A percentile compares a stretch with the other conserved stretches of the same genome.
These are phyloP conservation scores for Chaetoderma sp. DNA, from an alignment of 2,888 invertebrate genomes.

Conservation along the genomic window DNA sequence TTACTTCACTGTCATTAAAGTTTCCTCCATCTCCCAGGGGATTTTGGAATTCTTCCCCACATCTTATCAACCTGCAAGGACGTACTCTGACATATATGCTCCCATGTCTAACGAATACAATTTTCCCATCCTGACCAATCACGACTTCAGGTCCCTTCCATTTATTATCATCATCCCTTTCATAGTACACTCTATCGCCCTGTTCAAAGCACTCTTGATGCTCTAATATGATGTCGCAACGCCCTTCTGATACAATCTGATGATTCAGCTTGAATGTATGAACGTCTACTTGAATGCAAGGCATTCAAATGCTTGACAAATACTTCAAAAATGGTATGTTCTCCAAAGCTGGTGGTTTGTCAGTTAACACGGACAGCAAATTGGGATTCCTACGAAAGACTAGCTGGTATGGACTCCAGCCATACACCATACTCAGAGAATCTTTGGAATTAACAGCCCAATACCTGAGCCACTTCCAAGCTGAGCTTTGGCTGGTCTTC, in stretches of 20 bases:
- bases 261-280: conserved; percentile 27
- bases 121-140: conserved; percentile 35
- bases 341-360: conserved; percentile 23
- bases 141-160: conserved; percentile 36
- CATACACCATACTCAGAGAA: conserved; percentile 24
- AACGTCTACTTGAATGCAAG: conserved; percentile 14
- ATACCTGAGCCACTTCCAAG: conserved; percentile 22
- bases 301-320: not conserved
- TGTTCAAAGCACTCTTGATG: too few relatives aligned
- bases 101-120: conserved; percentile 31
- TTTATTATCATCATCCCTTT: not conserved
- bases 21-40: conserved; percentile 7
- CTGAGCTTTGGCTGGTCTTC: conserved; percentile 25
- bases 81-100: conserved; percentile 27
- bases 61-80: conserved; percentile 17
- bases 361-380: conserved; percentile 14
- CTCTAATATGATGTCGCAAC: conserved; percentile 26
- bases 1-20: conserved; percentile 2
- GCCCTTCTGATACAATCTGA: conserved; percentile 32
- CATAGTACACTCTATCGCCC: too few relatives aligned
- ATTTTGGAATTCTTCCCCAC: conserved; percentile 9
- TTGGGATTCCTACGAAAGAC: conserved; percentile 32
- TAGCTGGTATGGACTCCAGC: conserved; percentile 31
- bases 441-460: conserved; percentile 32
- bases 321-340: conserved; percentile 5